phyloP scores from a whole-genome alignment of 2,888 invertebrate species.

The Ophioninae sp. region DNA sequence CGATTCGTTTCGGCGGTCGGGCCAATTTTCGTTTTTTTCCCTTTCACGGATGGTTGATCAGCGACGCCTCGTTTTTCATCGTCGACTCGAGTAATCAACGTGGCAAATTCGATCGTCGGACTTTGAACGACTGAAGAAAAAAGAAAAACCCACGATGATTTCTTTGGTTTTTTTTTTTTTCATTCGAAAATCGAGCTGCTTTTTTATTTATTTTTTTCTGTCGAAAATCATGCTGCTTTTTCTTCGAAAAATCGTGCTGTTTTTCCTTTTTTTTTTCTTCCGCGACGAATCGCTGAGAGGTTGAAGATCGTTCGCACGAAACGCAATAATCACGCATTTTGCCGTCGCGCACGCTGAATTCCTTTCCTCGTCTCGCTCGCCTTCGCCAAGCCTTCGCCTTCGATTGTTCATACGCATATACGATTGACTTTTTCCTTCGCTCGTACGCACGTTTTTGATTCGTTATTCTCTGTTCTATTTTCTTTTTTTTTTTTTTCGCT shows the following conservation, averaged over 20 bases:
- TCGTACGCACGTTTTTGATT: not conserved
- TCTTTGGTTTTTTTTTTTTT: not conserved
- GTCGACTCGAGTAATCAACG: constrained; percentile 8
- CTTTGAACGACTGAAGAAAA: constrained; percentile 6
- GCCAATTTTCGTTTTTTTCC: constrained; percentile 13
- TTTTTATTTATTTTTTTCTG: too few relatives aligned
- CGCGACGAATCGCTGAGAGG: not conserved
- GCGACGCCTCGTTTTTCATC: constrained; percentile 20
- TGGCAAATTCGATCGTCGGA: constrained; percentile 22
- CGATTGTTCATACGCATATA: not conserved
- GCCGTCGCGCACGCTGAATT: not conserved
- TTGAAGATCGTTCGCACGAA: not conserved
- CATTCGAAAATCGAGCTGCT: too few relatives aligned
- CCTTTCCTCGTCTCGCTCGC: not conserved
- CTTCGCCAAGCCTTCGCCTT: not conserved
- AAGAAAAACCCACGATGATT: not conserved
- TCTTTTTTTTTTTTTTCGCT: not conserved
- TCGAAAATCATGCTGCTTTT: too few relatives aligned
- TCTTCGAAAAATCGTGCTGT: not conserved
- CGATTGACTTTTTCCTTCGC: not conserved
- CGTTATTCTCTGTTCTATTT: too few relatives aligned
- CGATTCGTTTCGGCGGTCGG: constrained; percentile 17
- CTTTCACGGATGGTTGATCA: constrained; percentile 11
- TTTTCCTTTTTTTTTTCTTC: not conserved
- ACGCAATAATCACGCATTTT: not conserved